Percentiles rank a stretch among this genome's conserved stretches.
These are phyloP conservation scores for Heliconius melpomene DNA, from an alignment of 1,140 invertebrate genomes.

Conservation along the genomic window DNA sequence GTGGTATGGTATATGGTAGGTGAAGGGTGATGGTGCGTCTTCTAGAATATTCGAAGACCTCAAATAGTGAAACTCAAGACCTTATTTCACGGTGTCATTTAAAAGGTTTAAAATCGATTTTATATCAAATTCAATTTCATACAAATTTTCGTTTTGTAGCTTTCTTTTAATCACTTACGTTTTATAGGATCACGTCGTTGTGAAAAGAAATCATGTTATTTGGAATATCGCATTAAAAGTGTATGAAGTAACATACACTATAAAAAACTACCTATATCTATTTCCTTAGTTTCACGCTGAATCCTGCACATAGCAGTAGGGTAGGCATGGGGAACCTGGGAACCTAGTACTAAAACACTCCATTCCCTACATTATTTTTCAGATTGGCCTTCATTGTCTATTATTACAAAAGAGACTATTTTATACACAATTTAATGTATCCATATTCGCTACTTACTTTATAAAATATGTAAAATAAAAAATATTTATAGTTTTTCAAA, in stretches of 20 bases:
- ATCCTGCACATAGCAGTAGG: background rate
- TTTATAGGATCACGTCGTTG: background rate
- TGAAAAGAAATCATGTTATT: background rate
- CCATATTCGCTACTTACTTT: no score
- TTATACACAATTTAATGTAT: no score
- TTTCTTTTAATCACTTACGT: background rate
- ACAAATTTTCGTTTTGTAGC: background rate
- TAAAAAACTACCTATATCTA: no score
- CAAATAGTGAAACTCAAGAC: background rate
- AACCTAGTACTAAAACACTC: background rate
- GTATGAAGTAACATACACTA: background rate
- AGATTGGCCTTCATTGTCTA: no score
- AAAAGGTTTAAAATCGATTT: background rate
- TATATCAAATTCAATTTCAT: background rate
- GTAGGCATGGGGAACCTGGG: no score
- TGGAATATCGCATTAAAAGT: background rate
- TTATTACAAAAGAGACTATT: no score
- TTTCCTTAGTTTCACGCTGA: background rate
- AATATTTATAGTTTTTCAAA: no score
- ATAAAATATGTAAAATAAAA: no score
- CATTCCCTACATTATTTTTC: no score
- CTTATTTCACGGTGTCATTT: conserved; percentile 2
- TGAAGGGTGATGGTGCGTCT: no score
- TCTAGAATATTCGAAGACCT: no score
- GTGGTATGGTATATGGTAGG: no score